Conservation (phyloP, 2,797 vertebrate species). For the Simalia tracyae region DNA sequence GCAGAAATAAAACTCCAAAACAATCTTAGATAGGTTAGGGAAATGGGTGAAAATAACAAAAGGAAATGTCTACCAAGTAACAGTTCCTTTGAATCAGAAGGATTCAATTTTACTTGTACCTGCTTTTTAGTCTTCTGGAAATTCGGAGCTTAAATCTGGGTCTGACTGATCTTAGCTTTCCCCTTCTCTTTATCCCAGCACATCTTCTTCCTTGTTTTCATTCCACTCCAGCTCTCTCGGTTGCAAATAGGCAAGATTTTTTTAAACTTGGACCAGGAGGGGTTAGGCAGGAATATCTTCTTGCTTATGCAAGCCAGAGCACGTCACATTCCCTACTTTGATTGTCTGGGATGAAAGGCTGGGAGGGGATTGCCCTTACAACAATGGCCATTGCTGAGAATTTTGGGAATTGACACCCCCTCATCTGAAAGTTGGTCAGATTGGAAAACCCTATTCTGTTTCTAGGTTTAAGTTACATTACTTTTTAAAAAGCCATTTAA, state of each 20-base stretch:
- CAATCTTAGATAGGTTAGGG: not conserved
- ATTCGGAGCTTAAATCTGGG: not conserved
- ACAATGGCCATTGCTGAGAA: not conserved
- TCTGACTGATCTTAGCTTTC: not conserved
- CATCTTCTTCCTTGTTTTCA: not conserved
- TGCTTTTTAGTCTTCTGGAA: not conserved
- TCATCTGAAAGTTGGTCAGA: not conserved
- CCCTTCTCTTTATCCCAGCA: not conserved
- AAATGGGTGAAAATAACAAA: not conserved
- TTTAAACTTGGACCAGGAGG: not conserved
- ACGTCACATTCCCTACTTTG: not conserved
- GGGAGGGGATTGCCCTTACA: not conserved
- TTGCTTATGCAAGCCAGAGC: not conserved
- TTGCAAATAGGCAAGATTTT: not conserved
- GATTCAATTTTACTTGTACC: not conserved
- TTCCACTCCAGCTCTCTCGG: not conserved
- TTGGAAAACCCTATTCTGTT: not conserved
- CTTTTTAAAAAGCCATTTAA: not conserved
- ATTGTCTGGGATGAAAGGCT: not conserved
- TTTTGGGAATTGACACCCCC: not conserved
- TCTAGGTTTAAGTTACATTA: not conserved
- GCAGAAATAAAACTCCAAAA: not conserved
- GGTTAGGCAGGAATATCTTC: not conserved
- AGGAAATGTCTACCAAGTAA: not conserved
- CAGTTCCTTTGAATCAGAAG: not conserved